Conservation (phyloP, 2,888 invertebrate genomes). For the Caenorhabditis macrosperma region DNA sequence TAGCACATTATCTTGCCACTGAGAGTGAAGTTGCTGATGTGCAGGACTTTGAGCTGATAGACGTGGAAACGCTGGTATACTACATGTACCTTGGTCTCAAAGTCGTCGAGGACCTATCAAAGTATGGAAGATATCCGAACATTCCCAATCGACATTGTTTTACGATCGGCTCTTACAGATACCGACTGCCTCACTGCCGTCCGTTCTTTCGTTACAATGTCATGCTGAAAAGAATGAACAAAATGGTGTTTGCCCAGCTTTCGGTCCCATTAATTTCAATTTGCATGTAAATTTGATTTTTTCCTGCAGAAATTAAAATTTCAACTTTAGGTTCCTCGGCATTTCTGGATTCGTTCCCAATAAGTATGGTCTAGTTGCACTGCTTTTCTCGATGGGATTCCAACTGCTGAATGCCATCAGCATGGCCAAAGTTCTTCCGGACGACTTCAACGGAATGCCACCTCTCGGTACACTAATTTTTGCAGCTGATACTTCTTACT, state of each 20-base stretch:
- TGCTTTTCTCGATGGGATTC: not conserved
- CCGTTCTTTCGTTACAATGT: slow-evolving; percentile 20
- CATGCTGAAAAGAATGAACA: slow-evolving; percentile 30
- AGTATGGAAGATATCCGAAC: too few relatives aligned
- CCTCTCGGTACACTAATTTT: slow-evolving; percentile 14
- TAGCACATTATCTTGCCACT: not conserved
- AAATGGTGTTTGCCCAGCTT: slow-evolving; percentile 3
- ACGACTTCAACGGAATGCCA: slow-evolving; percentile 38
- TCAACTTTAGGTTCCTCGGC: not conserved
- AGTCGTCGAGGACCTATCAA: not conserved
- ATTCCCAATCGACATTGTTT: not conserved
- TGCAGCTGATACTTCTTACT: not conserved
- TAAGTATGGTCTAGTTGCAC: not conserved
- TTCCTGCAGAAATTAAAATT: not conserved
- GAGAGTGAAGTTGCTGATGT: slow-evolving; percentile 1
- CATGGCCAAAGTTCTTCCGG: slow-evolving; percentile 8
- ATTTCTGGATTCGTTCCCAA: slow-evolving; percentile 17
- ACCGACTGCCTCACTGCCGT: not conserved
- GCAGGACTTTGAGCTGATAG: slow-evolving; percentile 25
- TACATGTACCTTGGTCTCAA: slow-evolving; percentile 15
- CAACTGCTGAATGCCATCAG: slow-evolving; percentile 1
- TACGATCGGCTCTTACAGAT: too few relatives aligned
- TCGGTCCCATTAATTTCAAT: not conserved
- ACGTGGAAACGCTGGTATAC: slow-evolving; percentile 6
- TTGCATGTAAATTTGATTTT: slow-evolving; percentile 10